Evolutionary conservation across 2,888 invertebrate genomes (phyloP).

Genomic region (Morpho helenor): DNA sequence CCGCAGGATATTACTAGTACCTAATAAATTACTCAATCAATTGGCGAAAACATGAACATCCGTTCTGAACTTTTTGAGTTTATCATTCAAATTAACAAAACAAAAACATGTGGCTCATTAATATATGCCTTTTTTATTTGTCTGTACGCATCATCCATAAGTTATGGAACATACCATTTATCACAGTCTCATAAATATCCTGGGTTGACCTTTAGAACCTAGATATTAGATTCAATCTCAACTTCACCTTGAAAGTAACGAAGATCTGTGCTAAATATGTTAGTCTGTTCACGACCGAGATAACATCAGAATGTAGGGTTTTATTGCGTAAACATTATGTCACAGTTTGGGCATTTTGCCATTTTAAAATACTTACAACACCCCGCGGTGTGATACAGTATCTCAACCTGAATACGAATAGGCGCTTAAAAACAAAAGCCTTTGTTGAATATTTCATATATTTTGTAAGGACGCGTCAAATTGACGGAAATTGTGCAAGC

Average conservation of each 20-base stretch:
- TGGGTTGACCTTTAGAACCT: neutral
- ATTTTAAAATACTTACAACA: slow-evolving; percentile 45
- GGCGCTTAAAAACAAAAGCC: slow-evolving; percentile 38
- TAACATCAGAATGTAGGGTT: slow-evolving; percentile 28
- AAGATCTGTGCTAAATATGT: neutral
- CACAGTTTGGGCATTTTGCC: slow-evolving; percentile 43
- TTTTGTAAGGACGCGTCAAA: slow-evolving; percentile 41
- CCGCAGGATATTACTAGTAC: too few species aligned
- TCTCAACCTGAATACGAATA: slow-evolving; percentile 62
- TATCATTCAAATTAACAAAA: too few species aligned
- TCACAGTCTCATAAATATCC: slow-evolving; percentile 11
- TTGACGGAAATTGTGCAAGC: slow-evolving; percentile 29
- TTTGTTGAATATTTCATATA: slow-evolving; percentile 58
- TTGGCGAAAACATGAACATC: too few species aligned
- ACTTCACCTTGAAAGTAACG: neutral
- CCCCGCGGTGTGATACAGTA: slow-evolving; percentile 33
- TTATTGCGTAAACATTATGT: slow-evolving; percentile 27
- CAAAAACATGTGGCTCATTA: too few species aligned
- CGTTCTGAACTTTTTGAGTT: too few species aligned
- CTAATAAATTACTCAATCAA: too few species aligned
- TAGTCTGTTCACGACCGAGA: slow-evolving; percentile 23
- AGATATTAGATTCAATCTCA: neutral
- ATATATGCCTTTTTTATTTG: too few species aligned
- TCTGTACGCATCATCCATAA: too few species aligned
- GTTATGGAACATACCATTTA: too few species aligned